Evolutionary conservation across 2,113 vertebrate species (phyloP).

Genomic region (Syrrhaptes paradoxus): DNA sequence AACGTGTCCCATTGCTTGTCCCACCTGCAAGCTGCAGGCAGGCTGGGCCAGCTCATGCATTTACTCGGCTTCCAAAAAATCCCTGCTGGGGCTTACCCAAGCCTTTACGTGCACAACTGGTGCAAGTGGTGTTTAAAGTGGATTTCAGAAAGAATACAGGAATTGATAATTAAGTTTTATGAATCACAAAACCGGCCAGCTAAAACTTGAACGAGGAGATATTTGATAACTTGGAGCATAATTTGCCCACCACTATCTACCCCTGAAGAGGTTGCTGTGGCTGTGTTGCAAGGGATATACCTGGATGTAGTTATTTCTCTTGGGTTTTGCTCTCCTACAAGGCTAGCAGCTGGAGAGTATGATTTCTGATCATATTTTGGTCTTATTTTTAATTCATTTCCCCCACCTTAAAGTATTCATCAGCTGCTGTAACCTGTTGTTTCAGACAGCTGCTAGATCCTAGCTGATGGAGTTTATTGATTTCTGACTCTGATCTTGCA

Average conservation of each 20-base stretch:
- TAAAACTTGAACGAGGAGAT: neutral
- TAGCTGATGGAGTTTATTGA: conserved; percentile 39
- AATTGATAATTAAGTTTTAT: neutral
- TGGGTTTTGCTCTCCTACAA: neutral
- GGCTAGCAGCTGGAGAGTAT: neutral
- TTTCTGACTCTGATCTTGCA: conserved; percentile 28
- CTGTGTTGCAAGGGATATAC: neutral
- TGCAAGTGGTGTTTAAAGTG: neutral
- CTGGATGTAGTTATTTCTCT: neutral
- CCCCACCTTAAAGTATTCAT: conserved; percentile 16
- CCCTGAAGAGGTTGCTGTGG: neutral
- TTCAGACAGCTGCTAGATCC: conserved; percentile 17
- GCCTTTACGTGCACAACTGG: neutral
- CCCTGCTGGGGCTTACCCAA: neutral
- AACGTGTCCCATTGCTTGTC: neutral
- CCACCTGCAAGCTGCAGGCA: neutral
- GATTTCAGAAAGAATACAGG: neutral
- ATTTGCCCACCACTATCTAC: neutral
- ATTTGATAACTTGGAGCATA: neutral
- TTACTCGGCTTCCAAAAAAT: neutral
- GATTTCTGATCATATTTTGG: conserved; percentile 19
- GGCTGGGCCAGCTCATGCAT: neutral
- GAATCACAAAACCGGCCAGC: neutral
- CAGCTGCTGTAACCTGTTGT: conserved; percentile 18
- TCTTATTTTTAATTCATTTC: conserved; percentile 38